Evolutionary conservation across 2,888 invertebrate genomes (phyloP), one percentile per base, ranked within the genome.

Genomic region (Xylocampa areola): DNA sequence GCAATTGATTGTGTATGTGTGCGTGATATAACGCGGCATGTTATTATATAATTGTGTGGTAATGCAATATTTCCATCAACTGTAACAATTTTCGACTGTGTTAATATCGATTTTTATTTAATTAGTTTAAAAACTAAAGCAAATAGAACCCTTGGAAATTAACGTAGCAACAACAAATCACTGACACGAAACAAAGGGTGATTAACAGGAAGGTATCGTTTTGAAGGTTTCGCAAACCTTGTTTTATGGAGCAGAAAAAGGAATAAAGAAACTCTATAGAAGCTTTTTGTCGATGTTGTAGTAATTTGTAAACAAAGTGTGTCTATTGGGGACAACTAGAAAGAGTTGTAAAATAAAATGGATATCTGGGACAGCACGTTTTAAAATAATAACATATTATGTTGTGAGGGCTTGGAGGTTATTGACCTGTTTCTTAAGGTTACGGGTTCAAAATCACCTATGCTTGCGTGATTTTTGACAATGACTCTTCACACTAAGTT

Each of bases 141-240:
- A 52, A 41, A 35, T 37, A 51, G 43, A 55, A 30, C 60, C 52
- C 55, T 60, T 48, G 33, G 39, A 51, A 66, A 63, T 53, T 25
- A 64, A 58, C 51, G 53, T 68, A 53, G 55, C 37, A 54, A 49
- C 53, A 72, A 63, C 58, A 64, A 76, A 75, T 65, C 64, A 68
- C 40, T n/a, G 55, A 29, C 32, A 57, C 57, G 53, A 71, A 73
- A 67, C 71, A 70, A 74, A 58, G 47, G 55, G 52, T 49, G 58
- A 67, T 74, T 68, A 72, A 59, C 62, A 50, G 57, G 67, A 64
- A 61, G 51, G 61, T 68, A 70, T 68, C 53, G 68, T 69, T 73
- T 61, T 45, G 61, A 45, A 57, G 53, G 54, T 47, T 29, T 65
- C 55, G 21, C 55, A 49, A 51, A 53, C 40, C 51, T 48, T 63